Base-by-base conservation (phyloP, 2,113 vertebrate species). In the Hyperopisus bebe region DNA sequence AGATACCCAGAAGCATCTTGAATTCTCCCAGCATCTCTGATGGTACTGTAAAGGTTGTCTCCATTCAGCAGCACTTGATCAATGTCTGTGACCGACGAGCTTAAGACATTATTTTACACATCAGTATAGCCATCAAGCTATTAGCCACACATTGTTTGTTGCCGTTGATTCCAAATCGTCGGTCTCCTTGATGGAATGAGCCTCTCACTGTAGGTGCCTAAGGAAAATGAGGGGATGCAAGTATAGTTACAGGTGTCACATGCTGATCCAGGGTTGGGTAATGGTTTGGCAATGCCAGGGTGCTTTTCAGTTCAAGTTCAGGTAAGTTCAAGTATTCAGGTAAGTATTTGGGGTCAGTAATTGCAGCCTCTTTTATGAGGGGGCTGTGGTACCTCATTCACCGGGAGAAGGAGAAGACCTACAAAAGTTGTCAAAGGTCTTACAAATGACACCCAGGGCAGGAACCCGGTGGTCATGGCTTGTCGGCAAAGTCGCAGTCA, bases 361-460 rank as follows among this genome's bases (percentile, higher is more conserved):
- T 21, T 24, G 6, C 55, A 55, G 53, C 53, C 53, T 58, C 21
- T 58, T 58, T 58, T 58, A 21, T 1, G 53, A 58, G 53, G 53
- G 5, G 19, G 53, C 53, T 55, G 19, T 0, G 2, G 0, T 6
- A 6, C 19, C 53, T 58, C 55, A 7, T 58, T 24, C 6, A 8
- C 0, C 48, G 0, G 11, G 48, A 0, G 21, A 58, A 21, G 21
- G 55, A 58, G 5, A 58, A 62, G 55, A 2, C 55, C 0, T 9
- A 58, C 21, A 58, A 62, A 24, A 62, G 24, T 62, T 0, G 55
- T 62, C 55, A 24, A 24, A 1, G 0, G 21, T 58, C 55, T 0
- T 58, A 21, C 5, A 58, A 58, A 58, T 58, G 55, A 21, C 55
- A 58, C 55, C 55, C 55, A 8, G 55, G 19, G 19, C 0, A 6